phyloP scores from a whole-genome alignment of 64 coral and sea anemone genomes.

The Montipora capricornis region DNA sequence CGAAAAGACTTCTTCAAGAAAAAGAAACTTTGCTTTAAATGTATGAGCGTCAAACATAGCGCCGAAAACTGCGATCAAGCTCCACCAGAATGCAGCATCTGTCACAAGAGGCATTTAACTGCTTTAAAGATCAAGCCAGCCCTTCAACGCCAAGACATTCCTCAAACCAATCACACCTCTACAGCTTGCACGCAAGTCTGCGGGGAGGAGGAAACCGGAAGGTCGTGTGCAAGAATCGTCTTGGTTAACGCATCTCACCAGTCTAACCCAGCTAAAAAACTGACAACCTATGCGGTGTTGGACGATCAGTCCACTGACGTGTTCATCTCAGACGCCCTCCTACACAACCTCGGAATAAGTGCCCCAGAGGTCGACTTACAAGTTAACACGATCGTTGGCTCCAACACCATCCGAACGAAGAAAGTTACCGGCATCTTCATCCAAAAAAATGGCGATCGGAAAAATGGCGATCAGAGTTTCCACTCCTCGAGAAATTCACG shows the following conservation, averaged over 20 bases:
- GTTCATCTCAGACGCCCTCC: slow-evolving; percentile 51
- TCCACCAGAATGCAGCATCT: slow-evolving; percentile 43
- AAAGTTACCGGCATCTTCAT: slow-evolving; percentile 40
- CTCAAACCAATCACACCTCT: neutral
- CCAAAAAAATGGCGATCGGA: slow-evolving; percentile 6
- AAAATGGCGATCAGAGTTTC: slow-evolving; percentile 24
- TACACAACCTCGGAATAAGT: neutral
- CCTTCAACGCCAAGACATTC: neutral
- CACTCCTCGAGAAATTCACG: slow-evolving; percentile 34
- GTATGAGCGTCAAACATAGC: slow-evolving; percentile 38
- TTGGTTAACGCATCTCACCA: slow-evolving; percentile 55
- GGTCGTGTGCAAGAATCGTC: slow-evolving; percentile 79
- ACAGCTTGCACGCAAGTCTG: slow-evolving; percentile 71
- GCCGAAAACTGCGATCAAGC: slow-evolving; percentile 41
- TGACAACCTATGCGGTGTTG: slow-evolving; percentile 66
- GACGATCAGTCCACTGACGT: slow-evolving; percentile 78
- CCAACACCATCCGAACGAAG: too few species aligned
- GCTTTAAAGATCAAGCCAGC: slow-evolving; percentile 27
- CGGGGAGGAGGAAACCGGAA: slow-evolving; percentile 33
- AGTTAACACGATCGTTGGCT: too few species aligned
- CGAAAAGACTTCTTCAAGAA: slow-evolving; percentile 56
- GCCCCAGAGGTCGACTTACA: slow-evolving; percentile 42
- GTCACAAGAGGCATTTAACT: slow-evolving; percentile 42
- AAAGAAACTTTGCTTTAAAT: slow-evolving; percentile 71
- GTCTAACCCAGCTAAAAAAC: slow-evolving; percentile 39